Evolutionary conservation across 2,888 invertebrate species (phyloP).

Genomic region (Leptopilina syphax): DNA sequence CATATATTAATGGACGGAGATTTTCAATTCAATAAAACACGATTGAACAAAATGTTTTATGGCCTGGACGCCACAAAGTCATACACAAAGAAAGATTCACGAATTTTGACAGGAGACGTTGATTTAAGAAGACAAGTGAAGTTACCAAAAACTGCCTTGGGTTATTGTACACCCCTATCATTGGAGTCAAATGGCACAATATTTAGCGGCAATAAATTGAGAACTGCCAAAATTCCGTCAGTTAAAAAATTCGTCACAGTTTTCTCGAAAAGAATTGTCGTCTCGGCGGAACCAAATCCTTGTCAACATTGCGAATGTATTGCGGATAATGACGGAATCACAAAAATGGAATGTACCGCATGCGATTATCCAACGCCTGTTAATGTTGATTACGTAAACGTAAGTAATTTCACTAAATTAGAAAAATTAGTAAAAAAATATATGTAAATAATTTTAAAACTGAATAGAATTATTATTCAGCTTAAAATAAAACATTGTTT

Average conservation of each 20-base stretch:
- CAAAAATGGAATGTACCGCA: constrained; percentile 83
- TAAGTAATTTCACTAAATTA: constrained; percentile 50
- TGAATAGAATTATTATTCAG: constrained; percentile 19
- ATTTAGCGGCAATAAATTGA: constrained; percentile 81
- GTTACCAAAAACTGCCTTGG: constrained; percentile 86
- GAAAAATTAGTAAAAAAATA: background rate
- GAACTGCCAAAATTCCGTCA: constrained; percentile 79
- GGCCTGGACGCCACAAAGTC: constrained; percentile 87
- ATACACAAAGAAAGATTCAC: constrained; percentile 88
- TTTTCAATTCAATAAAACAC: constrained; percentile 86
- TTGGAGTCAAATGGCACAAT: constrained; percentile 90
- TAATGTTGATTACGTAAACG: constrained; percentile 78
- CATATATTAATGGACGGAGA: constrained; percentile 91
- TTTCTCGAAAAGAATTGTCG: constrained; percentile 83
- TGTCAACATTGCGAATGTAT: constrained; percentile 86
- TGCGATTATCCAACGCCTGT: constrained; percentile 79
- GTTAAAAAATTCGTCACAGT: constrained; percentile 83
- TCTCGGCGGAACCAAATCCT: constrained; percentile 80
- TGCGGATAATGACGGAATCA: constrained; percentile 82
- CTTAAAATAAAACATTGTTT: constrained; percentile 41
- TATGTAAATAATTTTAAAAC: constrained; percentile 14
- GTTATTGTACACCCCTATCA: constrained; percentile 88
- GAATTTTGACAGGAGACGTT: constrained; percentile 83
- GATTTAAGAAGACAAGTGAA: constrained; percentile 86
- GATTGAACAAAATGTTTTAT: constrained; percentile 85